These are phyloP conservation scores for Acrobeloides nanus DNA, from an alignment of 2,888 invertebrate genomes.

Conservation along the genomic window DNA sequence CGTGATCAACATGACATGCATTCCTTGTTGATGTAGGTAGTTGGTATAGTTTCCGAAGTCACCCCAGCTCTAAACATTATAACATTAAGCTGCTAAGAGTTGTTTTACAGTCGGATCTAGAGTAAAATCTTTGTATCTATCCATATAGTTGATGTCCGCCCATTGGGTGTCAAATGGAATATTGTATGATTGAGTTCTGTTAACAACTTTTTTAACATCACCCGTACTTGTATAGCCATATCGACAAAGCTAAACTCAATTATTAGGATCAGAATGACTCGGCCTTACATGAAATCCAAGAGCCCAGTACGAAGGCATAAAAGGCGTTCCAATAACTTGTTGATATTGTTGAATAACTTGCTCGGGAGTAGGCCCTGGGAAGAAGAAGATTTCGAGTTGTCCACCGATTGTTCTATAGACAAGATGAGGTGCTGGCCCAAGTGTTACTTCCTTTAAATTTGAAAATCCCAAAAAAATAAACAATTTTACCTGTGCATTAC, in stretches of 20 bases:
- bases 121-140: conserved; percentile 71
- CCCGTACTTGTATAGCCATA: conserved; percentile 40
- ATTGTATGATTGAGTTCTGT: conserved; percentile 29
- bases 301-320: conserved; percentile 52
- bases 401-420: conserved; percentile 65
- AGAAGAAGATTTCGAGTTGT: conserved; percentile 23
- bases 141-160: conserved; percentile 64
- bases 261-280: conserved; percentile 1
- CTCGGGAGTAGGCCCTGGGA: conserved; percentile 54
- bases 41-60: conserved; percentile 34
- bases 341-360: conserved; percentile 53
- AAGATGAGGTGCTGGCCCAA: conserved; percentile 56
- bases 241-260: conserved; percentile 28
- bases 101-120: conserved; percentile 14
- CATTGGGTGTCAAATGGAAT: conserved; percentile 44
- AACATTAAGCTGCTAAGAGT: too few relatives aligned
- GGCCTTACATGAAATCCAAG: conserved; percentile 42
- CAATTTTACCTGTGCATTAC: conserved; percentile 47
- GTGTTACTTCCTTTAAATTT: too few relatives aligned
- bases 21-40: conserved; percentile 31
- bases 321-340: conserved; percentile 42
- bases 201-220: conserved; percentile 35
- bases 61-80: conserved; percentile 36
- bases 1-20: conserved; percentile 44
- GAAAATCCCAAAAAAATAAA: too few relatives aligned